Conservation (phyloP, 2,113 vertebrate species). For the Motacilla tschutschensis region DNA sequence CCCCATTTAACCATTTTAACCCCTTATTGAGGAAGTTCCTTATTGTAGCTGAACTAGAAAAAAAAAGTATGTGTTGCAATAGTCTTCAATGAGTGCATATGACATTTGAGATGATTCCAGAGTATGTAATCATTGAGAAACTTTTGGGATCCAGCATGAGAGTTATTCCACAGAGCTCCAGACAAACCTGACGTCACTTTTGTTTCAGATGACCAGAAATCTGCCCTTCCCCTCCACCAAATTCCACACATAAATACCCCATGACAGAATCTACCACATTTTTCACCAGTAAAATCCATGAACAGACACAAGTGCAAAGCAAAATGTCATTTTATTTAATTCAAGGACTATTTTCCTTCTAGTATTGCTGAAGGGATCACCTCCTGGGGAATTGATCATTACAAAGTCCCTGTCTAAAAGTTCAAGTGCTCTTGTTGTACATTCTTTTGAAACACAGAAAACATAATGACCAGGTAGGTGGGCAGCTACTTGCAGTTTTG, state of each 20-base stretch:
- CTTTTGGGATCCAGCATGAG: background rate
- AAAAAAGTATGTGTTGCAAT: background rate
- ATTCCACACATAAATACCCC: rapidly evolving
- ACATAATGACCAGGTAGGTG: constrained; percentile 47
- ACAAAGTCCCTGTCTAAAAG: constrained; percentile 67
- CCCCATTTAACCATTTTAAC: background rate
- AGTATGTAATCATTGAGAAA: background rate
- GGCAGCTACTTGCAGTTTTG: constrained; percentile 58
- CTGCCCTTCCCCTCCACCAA: background rate
- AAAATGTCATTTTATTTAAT: constrained; percentile 71
- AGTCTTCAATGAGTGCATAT: background rate
- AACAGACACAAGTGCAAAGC: constrained; percentile 56
- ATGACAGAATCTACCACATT: background rate
- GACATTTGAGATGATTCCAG: background rate
- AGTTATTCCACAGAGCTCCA: background rate
- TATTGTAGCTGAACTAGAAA: background rate
- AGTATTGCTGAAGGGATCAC: constrained; percentile 68
- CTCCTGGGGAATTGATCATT: constrained; percentile 60
- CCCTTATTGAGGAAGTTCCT: background rate
- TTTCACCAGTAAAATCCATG: constrained; percentile 5
- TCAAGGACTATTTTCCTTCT: constrained; percentile 65
- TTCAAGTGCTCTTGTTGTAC: constrained; percentile 71
- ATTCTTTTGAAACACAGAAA: constrained; percentile 69
- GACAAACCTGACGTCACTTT: background rate
- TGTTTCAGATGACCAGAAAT: background rate